Base-by-base conservation (phyloP, 2,888 invertebrate genomes). In the Acheta domesticus region DNA sequence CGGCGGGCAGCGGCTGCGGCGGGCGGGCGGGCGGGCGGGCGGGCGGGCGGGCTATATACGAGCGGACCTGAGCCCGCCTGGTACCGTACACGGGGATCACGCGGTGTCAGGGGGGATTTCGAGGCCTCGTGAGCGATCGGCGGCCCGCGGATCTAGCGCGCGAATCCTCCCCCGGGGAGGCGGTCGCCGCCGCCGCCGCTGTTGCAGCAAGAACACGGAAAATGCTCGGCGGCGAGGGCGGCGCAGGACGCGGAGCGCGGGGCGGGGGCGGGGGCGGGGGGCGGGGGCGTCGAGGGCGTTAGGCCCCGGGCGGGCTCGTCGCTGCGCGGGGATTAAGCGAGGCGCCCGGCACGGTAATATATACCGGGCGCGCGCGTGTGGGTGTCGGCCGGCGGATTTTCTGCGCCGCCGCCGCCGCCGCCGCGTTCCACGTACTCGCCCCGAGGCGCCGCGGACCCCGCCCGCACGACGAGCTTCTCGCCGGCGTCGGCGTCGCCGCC, bases 71-170 rank as follows among this genome's bases (percentile, higher is more conserved):
- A 62, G 62, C 62, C 62, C 62, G 78, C 74, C 77, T 73, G 77
- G 74, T 48, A 77, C 77, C 11, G 48, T 49, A 48, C 50, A 49
- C 77, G 48, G n/a, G 79, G 79, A 79, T 79, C 79, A 79, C n/a
- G 77, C 73, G 49, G 76, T 79, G 79, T 79, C 79, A 79, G 76
- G 50, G 79, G 48, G 74, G 79, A 76, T 50, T 79, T 79, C 79
- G 48, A 20, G 48, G 49, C 76, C 20, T 62, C 79, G 76, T 79
- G 79, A 79, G 74, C 79, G 79, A 79, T 79, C 79, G 79, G 79
- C 79, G 36, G 14, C 21, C 76, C 19, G 76, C 62, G 62, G 62
- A 62, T 62, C 62, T 36, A 62, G n/a, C 62, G 62, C 62, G 62
- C n/a, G 62, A 62, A 62, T 62, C 62, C 62, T 62, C n/a, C 8